Conservation (phyloP, 2,113 vertebrate genomes). For the Ciconia stormi region DNA sequence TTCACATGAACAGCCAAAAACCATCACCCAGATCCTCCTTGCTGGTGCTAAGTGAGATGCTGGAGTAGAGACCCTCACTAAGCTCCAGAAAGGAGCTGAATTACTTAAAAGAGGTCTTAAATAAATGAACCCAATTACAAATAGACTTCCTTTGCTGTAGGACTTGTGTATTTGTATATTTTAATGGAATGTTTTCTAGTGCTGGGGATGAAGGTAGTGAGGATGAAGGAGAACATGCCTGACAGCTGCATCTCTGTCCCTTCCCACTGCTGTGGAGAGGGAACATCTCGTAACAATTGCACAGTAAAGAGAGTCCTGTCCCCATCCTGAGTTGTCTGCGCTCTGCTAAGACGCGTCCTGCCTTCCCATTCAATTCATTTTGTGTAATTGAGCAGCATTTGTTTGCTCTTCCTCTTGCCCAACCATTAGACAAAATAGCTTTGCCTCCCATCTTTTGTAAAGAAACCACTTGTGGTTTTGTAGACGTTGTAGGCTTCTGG, state of each 20-base stretch:
- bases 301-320: neutral
- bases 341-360: neutral
- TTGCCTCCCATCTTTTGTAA: neutral
- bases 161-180: neutral
- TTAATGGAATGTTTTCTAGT: neutral
- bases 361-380: neutral
- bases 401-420: neutral
- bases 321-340: neutral
- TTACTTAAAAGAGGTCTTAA: neutral
- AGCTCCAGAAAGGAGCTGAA: neutral
- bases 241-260: neutral
- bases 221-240: neutral
- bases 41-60: neutral
- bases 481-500: neutral
- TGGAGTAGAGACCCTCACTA: neutral
- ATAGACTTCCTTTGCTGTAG: neutral
- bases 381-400: neutral
- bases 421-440: neutral
- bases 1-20: neutral
- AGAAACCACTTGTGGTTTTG: constrained; percentile 1
- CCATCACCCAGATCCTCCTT: neutral
- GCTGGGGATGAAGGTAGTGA: neutral
- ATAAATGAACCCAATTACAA: neutral
- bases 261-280: neutral
- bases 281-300: neutral